Evolutionary conservation across 64 coral and sea anemone species (phyloP).

Genomic region (Catalaphyllia jardinei): DNA sequence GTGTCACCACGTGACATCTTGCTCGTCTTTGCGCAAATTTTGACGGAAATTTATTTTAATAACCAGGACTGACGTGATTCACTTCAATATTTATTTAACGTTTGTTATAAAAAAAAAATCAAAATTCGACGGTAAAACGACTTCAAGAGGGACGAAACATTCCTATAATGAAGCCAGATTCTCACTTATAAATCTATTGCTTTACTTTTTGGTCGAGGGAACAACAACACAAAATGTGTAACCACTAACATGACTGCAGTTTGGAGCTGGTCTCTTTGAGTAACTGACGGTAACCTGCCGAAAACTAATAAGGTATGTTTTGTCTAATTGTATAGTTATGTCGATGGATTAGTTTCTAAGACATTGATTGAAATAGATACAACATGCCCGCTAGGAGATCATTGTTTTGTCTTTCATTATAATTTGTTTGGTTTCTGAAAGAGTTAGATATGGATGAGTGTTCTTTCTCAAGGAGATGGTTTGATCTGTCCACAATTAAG

Average conservation of each 20-base stretch:
- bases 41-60: neutral
- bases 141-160: neutral
- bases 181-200: neutral
- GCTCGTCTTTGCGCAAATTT: neutral
- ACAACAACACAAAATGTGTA: neutral
- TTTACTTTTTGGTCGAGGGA: neutral
- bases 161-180: neutral
- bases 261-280: neutral
- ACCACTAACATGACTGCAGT: neutral
- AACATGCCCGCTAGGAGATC: too few species aligned
- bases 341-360: too few species aligned
- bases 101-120: neutral
- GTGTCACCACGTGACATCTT: neutral
- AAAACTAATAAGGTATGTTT: conserved; percentile 17
- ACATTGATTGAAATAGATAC: too few species aligned
- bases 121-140: neutral
- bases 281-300: neutral
- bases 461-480: too few species aligned
- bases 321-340: neutral
- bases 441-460: neutral
- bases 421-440: neutral
- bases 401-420: neutral
- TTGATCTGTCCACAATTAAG: too few species aligned
- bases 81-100: neutral
- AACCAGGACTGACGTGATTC: conserved; percentile 17